phyloP scores from a whole-genome alignment of 2,113 vertebrate genomes.

The Chascanopsetta lugubris region DNA sequence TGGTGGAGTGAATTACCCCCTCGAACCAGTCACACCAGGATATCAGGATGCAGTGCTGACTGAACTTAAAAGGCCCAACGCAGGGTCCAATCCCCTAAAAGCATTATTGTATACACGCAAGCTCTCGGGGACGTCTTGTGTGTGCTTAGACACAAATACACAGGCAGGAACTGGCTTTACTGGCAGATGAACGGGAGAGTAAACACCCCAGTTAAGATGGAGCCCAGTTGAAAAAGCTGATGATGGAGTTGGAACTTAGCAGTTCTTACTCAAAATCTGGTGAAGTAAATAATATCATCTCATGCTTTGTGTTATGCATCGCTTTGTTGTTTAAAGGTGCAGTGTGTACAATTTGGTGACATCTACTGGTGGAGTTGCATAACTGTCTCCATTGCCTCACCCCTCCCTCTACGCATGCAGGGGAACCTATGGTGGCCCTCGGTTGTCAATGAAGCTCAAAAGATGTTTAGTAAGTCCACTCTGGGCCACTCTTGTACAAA shows the following conservation, averaged over 20 bases:
- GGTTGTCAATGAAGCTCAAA: too few species aligned
- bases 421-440: too few species aligned
- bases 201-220: slow-evolving; percentile 51
- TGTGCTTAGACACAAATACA: slow-evolving; percentile 44
- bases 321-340: slow-evolving; percentile 8
- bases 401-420: too few species aligned
- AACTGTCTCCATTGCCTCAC: too few species aligned
- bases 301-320: slow-evolving; percentile 18
- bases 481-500: too few species aligned
- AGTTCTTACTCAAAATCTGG: slow-evolving; percentile 25
- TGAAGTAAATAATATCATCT: slow-evolving; percentile 17
- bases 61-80: slow-evolving; percentile 69
- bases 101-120: slow-evolving; percentile 68
- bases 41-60: slow-evolving; percentile 71
- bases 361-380: too few species aligned
- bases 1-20: slow-evolving; percentile 72
- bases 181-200: slow-evolving; percentile 52
- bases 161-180: slow-evolving; percentile 61
- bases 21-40: slow-evolving; percentile 70
- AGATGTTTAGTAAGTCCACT: too few species aligned
- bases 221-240: slow-evolving; percentile 42
- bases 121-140: slow-evolving; percentile 63
- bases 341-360: too few species aligned
- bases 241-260: slow-evolving; percentile 16
- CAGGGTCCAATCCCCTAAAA: slow-evolving; percentile 54